These are phyloP conservation scores for Amphimedon queenslandica DNA, from an alignment of 37 sponge, comb jelly and placozoan species.

Conservation along the genomic window DNA sequence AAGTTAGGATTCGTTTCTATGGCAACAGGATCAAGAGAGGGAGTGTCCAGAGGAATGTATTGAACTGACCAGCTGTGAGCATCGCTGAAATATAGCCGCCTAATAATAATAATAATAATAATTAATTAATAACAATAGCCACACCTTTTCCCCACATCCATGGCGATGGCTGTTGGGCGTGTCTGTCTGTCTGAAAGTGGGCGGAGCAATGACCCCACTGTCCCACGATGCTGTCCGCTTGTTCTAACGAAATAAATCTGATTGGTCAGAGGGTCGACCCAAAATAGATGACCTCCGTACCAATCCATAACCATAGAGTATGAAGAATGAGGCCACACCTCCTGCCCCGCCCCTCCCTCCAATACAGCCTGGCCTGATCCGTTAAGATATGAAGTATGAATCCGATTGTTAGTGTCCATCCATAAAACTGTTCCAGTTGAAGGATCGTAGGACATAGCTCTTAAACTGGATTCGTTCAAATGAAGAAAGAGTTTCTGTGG, in stretches of 20 bases:
- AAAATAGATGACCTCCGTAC: constrained; percentile 27
- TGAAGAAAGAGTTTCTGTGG: constrained; percentile 12
- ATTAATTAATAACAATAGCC: not conserved
- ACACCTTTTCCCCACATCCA: not conserved
- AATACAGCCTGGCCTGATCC: not conserved
- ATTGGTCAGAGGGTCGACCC: constrained; percentile 5
- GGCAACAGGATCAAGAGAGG: not conserved
- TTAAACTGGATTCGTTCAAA: no score
- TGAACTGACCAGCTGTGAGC: not conserved
- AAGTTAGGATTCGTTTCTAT: no score
- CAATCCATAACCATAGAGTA: constrained; percentile 45
- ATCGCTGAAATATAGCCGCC: not conserved
- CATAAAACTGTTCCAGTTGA: constrained; percentile 26
- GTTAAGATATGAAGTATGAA: not conserved
- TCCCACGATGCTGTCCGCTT: no score
- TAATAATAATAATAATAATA: not conserved
- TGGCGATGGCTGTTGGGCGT: not conserved
- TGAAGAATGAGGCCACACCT: no score
- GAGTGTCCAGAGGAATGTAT: not conserved
- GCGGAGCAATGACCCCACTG: not conserved
- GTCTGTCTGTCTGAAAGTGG: not conserved
- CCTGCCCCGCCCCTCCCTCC: no score
- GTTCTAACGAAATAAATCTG: no score
- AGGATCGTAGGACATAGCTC: constrained; percentile 43
- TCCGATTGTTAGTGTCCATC: constrained; percentile 26